Base-by-base conservation (phyloP, 2,888 invertebrate species). In the Stenichneumon culpator region DNA sequence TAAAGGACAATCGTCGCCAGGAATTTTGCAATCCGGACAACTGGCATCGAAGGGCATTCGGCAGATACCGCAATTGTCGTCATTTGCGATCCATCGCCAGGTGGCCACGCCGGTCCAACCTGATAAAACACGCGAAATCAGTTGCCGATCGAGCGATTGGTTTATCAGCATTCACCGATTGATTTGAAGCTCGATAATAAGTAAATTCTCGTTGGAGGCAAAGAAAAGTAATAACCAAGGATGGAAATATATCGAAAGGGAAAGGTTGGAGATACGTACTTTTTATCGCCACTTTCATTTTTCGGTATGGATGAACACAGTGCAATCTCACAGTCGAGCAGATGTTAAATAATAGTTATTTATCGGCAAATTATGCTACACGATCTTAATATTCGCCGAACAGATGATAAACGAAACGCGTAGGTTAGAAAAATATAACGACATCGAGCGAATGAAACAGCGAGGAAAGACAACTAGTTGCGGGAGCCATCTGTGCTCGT, bases 21-120 rank as follows among this genome's bases (percentile, higher is more conserved):
- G 99, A 87, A 98, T 95, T 94, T 98, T 98, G 95, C 99, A 99
- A 94, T 99, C 99, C 1, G 99, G 98, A 93, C 99, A 99, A 93
- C 99, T 99, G 90, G 98, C 98, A 94, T 99, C 99, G 95, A 99
- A 99, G 70, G 99, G 97, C 98, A 99, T 98, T 86, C 99, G 97
- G 95, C 99, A 99, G 93, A 99, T 99, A 83, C 99, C 99, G 93
- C 99, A 99, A 93, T 98, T 99, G 94, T 99, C 99, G 95, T 99
- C 99, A 94, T 99, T 99, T 32, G 99, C 99, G 89, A 99, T 97
- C 99, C 99, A 99, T 93, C 98, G 97, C 99, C 99, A 99, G 93
- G 98, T 97, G 90, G 99, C 99, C 86, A 99, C 99, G 88, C 98
- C 98, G 88, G 97, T 97, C 98, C 99, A 99, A 94, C 96, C 97